phyloP scores from a whole-genome alignment of 2,797 vertebrate species.

The Anas georgica region DNA sequence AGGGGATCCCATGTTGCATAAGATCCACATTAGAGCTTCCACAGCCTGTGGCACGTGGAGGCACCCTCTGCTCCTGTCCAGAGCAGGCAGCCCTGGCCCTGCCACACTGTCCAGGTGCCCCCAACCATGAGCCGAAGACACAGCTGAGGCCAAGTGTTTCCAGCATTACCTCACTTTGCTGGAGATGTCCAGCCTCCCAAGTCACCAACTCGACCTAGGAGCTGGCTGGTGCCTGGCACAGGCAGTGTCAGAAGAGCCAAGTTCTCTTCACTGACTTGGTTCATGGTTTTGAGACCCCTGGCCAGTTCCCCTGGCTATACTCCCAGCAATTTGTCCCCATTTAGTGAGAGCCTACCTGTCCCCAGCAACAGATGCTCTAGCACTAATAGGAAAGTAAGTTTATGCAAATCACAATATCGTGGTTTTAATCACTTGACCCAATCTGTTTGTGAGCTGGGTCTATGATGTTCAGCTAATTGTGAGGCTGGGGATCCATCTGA shows the following conservation, averaged over 20 bases:
- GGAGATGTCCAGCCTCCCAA: background rate
- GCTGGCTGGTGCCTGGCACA: background rate
- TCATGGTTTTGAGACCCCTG: background rate
- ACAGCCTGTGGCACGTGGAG: background rate
- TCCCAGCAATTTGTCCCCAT: background rate
- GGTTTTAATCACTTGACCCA: slow-evolving; percentile 40
- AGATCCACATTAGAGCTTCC: background rate
- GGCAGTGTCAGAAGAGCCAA: background rate
- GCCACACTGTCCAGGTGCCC: fast-evolving
- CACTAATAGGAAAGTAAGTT: slow-evolving; percentile 27
- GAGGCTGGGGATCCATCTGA: background rate
- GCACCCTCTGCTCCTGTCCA: background rate
- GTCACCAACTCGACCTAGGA: background rate
- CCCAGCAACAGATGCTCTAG: background rate
- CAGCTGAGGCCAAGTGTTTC: background rate
- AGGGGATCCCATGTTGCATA: fast-evolving
- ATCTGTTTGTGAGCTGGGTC: slow-evolving; percentile 11
- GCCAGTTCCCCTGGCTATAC: background rate
- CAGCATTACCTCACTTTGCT: background rate
- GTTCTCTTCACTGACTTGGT: background rate
- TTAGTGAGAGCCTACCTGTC: slow-evolving; percentile 4
- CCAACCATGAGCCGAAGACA: background rate
- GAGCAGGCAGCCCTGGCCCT: background rate
- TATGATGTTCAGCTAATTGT: slow-evolving; percentile 37
- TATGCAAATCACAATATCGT: slow-evolving; percentile 33